Conservation (phyloP, 2,888 invertebrate genomes). For the Parascotia fuliginaria region DNA sequence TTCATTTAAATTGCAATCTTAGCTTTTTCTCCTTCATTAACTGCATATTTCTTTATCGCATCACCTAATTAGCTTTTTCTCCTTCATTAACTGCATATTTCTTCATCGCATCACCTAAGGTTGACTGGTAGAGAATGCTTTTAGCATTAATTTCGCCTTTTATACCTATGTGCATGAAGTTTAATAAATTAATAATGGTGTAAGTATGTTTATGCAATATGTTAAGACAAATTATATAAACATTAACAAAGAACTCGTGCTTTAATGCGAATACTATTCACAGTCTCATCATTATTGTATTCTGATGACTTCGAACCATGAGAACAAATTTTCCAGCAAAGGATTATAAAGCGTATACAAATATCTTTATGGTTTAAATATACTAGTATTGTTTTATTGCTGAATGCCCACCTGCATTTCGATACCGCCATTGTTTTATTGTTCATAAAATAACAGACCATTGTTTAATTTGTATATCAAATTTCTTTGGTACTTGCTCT, state of each 20-base stretch:
- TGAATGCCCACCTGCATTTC: constrained; percentile 25
- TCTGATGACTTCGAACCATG: constrained; percentile 27
- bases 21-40: too few relatives aligned
- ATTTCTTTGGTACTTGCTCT: constrained; percentile 21
- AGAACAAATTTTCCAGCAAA: constrained; percentile 10
- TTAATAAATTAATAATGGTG: too few relatives aligned
- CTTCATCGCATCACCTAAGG: too few relatives aligned
- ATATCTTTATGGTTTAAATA: background rate
- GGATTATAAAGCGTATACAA: background rate
- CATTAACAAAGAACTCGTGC: background rate
- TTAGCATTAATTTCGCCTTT: too few relatives aligned
- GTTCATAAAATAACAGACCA: constrained; percentile 26
- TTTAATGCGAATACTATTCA: background rate
- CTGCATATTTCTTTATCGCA: too few relatives aligned
- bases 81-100: too few relatives aligned
- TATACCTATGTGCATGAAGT: too few relatives aligned
- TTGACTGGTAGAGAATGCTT: too few relatives aligned
- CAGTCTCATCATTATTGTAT: constrained; percentile 12
- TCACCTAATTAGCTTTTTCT: too few relatives aligned
- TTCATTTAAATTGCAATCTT: too few relatives aligned
- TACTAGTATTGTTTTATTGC: background rate
- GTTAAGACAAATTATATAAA: background rate
- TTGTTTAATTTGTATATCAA: constrained; percentile 15
- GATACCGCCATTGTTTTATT: constrained; percentile 23
- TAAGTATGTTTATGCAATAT: background rate